Percentiles rank a stretch among this genome's conserved stretches.
phyloP scores from a whole-genome alignment of 2,797 vertebrate species.

The Sebastiscus tertius region DNA sequence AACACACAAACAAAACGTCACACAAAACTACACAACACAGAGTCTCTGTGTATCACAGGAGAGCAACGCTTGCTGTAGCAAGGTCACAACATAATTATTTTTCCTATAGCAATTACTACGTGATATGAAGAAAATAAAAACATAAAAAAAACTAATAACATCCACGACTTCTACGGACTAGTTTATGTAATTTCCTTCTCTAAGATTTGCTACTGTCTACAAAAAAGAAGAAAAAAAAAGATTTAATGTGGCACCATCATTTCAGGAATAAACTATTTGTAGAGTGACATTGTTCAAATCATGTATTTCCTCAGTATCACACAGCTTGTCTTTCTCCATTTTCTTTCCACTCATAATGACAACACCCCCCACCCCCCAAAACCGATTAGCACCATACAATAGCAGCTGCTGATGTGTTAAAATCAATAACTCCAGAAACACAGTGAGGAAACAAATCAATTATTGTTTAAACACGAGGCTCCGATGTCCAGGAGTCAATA shows the following conservation, averaged over 20 bases:
- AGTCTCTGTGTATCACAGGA: not conserved
- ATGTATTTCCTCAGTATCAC: not conserved
- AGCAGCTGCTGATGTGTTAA: constrained; percentile 82
- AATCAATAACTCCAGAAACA: constrained; percentile 84
- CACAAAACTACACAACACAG: not conserved
- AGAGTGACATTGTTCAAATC: not conserved
- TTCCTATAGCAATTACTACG: not conserved
- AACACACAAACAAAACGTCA: not conserved
- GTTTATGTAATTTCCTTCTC: not conserved
- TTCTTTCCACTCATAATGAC: constrained; percentile 71
- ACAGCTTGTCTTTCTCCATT: constrained; percentile 17
- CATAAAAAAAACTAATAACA: not conserved
- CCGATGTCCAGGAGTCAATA: constrained; percentile 70
- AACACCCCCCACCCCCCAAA: constrained; percentile 73
- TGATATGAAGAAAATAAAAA: not conserved
- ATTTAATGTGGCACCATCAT: not conserved
- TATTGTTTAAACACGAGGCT: constrained; percentile 82
- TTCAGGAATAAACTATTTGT: not conserved
- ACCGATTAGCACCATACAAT: constrained; percentile 82
- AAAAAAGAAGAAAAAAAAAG: not conserved
- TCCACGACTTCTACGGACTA: not conserved
- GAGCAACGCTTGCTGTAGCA: not conserved
- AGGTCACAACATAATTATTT: not conserved
- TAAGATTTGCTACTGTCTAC: not conserved
- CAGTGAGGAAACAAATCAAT: constrained; percentile 85